Percentiles rank a stretch among this genome's conserved stretches.
These are phyloP conservation scores for Aphelocoma californica DNA, from an alignment of 2,797 vertebrate genomes.

Conservation along the genomic window DNA sequence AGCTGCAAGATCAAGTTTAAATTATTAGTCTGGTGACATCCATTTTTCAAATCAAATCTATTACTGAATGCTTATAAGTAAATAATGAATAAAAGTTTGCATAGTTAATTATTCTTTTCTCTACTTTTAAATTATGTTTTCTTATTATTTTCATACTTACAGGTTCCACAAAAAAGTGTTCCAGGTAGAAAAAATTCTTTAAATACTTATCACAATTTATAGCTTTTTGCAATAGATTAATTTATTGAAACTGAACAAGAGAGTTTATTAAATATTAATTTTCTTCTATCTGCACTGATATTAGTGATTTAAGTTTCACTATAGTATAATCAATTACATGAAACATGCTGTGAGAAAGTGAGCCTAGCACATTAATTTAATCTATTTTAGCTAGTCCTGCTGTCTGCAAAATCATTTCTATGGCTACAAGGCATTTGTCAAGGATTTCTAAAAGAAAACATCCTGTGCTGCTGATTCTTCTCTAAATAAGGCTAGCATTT, in stretches of 20 bases:
- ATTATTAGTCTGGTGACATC: neutral
- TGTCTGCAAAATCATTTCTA: conserved; percentile 75
- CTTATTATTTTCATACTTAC: neutral
- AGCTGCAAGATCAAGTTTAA: neutral
- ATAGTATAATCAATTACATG: conserved; percentile 77
- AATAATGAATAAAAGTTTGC: neutral
- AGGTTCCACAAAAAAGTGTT: neutral
- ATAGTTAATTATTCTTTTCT: neutral
- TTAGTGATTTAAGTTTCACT: conserved; percentile 74
- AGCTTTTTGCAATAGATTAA: conserved; percentile 63
- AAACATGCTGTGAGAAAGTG: conserved; percentile 71
- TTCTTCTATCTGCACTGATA: conserved; percentile 69
- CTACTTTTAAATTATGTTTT: conserved; percentile 9
- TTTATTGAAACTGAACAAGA: conserved; percentile 55
- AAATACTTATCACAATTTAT: conserved; percentile 59
- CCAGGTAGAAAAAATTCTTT: neutral
- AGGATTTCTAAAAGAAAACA: conserved; percentile 64
- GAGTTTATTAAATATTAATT: conserved; percentile 77
- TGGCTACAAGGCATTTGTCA: conserved; percentile 73
- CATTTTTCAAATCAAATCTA: conserved; percentile 10
- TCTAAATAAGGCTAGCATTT: conserved; percentile 47
- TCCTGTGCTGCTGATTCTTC: neutral
- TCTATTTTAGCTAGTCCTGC: conserved; percentile 75
- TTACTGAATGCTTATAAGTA: conserved; percentile 12
- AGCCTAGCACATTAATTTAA: conserved; percentile 75